Evolutionary conservation across 2,113 vertebrate genomes (phyloP).

Genomic region (Periophthalmodon schlosseri): DNA sequence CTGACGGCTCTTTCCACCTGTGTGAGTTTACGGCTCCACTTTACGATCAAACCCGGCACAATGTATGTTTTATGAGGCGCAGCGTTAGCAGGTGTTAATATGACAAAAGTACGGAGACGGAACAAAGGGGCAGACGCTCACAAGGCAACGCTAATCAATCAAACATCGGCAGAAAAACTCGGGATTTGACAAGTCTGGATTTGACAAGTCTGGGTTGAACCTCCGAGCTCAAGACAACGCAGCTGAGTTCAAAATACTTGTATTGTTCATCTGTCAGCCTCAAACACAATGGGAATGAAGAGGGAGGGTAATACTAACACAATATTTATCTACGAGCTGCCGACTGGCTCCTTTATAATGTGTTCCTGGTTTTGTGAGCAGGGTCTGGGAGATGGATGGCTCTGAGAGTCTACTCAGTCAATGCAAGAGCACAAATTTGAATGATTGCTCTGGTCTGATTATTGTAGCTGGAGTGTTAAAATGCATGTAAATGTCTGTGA

Average conservation of each 20-base stretch:
- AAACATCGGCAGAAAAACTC: slow-evolving; percentile 57
- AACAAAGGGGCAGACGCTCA: slow-evolving; percentile 54
- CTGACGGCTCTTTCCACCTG: neutral
- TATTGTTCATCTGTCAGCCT: slow-evolving; percentile 76
- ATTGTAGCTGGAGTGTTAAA: neutral
- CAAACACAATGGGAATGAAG: slow-evolving; percentile 63
- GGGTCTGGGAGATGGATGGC: slow-evolving; percentile 59
- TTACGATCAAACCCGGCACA: slow-evolving; percentile 45
- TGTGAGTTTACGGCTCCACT: slow-evolving; percentile 35
- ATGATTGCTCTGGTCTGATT: neutral
- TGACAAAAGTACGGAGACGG: slow-evolving; percentile 53
- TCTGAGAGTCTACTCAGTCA: slow-evolving; percentile 61
- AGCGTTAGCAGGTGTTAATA: slow-evolving; percentile 72
- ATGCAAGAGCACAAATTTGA: slow-evolving; percentile 7
- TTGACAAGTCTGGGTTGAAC: slow-evolving; percentile 66
- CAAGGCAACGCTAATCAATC: slow-evolving; percentile 62
- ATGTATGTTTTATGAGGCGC: slow-evolving; percentile 56
- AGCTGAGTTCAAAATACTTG: slow-evolving; percentile 76
- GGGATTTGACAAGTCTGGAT: slow-evolving; percentile 67
- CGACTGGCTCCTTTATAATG: slow-evolving; percentile 63
- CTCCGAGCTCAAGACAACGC: slow-evolving; percentile 65
- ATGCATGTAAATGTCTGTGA: slow-evolving; percentile 1
- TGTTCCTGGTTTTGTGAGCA: slow-evolving; percentile 72
- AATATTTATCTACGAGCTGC: slow-evolving; percentile 77
- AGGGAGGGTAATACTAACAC: slow-evolving; percentile 61